Conservation (phyloP, 2,797 vertebrate genomes). For the Parauchenoglanis punctatus region DNA sequence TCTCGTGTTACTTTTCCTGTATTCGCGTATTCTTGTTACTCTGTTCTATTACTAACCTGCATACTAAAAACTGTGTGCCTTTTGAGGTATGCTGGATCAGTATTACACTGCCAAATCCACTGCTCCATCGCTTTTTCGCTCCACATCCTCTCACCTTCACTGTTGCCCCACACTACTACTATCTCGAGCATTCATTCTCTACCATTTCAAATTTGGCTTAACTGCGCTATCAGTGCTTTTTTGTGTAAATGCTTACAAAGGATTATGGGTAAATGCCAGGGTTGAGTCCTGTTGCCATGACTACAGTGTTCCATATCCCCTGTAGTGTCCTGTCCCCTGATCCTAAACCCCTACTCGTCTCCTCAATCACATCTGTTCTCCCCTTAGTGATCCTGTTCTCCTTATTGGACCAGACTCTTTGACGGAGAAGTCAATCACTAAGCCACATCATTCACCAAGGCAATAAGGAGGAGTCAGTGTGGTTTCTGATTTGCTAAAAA, state of each 20-base stretch:
- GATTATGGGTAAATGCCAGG: constrained; percentile 50
- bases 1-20: constrained; percentile 19
- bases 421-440: constrained; percentile 29
- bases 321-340: constrained; percentile 16
- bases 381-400: constrained; percentile 24
- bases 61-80: constrained; percentile 37
- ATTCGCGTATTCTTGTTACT: constrained; percentile 23
- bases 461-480: constrained; percentile 35
- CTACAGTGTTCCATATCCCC: constrained; percentile 38
- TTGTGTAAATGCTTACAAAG: constrained; percentile 36
- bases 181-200: not conserved
- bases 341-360: constrained; percentile 12
- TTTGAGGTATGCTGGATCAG: constrained; percentile 48
- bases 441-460: constrained; percentile 22
- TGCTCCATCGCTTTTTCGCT: constrained; percentile 27
- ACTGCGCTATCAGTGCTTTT: not conserved
- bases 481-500: constrained; percentile 40
- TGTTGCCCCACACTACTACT: constrained; percentile 18
- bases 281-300: constrained; percentile 47
- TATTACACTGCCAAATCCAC: constrained; percentile 56
- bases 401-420: constrained; percentile 52
- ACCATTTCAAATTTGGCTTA: constrained; percentile 14
- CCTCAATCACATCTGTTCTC: constrained; percentile 16
- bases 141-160: not conserved
- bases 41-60: constrained; percentile 52